Base-by-base conservation (phyloP, 2,888 invertebrate genomes). In the Galerucella nymphaeae region DNA sequence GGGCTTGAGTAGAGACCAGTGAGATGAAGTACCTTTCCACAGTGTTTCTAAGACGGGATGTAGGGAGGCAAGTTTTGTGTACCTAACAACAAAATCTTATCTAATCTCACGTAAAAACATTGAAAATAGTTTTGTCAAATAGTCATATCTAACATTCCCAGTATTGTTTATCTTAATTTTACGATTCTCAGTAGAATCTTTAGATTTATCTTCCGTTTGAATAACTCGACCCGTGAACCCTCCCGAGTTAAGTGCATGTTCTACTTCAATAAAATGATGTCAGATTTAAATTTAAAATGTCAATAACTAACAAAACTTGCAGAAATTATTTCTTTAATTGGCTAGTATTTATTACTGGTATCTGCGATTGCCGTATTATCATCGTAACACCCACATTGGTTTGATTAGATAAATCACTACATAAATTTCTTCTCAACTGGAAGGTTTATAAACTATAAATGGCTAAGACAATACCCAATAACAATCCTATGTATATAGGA, bases 321-420 rank as follows among this genome's bases (percentile, higher is more conserved):
- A 59, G 69, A 72, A 65, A 67, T 58, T 16, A 64, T 65, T 38
- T 38, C 73, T 71, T 70, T 75, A 75, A 76, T 76, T 76, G 76
- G 69, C 70, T 70, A 55, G 62, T 72, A 75, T 77, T 75, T 75
- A 75, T 73, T 68, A 66, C 71, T 67, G 63, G 64, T 73, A 68
- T 75, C 74, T 73, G 50, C 48, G 65, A 66, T 72, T 72, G 70
- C 48, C 63, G 66, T 73, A 76, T 76, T 77, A 73, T 66, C 70
- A 58, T 68, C 71, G 66, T 61, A 72, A 76, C 77, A 75, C 77
- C 77, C 76, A 77, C 77, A 73, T 67, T 64, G 59, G 70, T 70
- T 77, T 76, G 75, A 77, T 77, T 77, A 77, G 74, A 77, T 74
- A 75, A 72, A 77, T 73, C 75, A 70, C 61, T 59, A 65, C 71